A percentile compares a stretch with the other conserved stretches of the same genome.
phyloP scores from a whole-genome alignment of 2,113 vertebrate species.

The Aspidoscelis tigris region DNA sequence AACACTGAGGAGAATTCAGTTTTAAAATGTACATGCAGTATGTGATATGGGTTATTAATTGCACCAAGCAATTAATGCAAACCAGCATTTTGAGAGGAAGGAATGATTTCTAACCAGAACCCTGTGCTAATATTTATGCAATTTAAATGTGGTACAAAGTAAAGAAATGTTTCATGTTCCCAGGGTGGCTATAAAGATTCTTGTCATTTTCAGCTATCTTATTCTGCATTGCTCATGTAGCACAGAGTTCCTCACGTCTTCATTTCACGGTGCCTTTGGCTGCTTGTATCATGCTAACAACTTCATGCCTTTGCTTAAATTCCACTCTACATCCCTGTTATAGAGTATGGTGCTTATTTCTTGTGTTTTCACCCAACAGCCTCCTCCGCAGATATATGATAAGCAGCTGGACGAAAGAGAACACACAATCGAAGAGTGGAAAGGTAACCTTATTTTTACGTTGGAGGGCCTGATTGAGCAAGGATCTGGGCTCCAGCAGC shows the following conservation, averaged over 20 bases:
- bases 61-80: too few relatives aligned
- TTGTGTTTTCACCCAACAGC: constrained; percentile 79
- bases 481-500: too few relatives aligned
- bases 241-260: background rate
- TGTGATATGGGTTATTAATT: background rate
- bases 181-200: background rate
- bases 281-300: background rate
- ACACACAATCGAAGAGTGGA: constrained; percentile 99
- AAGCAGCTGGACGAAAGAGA: constrained; percentile 99
- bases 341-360: background rate
- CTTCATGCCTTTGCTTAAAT: background rate
- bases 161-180: background rate
- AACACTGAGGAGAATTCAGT: background rate
- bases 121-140: background rate
- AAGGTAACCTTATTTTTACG: constrained; percentile 81
- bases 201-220: background rate
- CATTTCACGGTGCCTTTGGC: background rate
- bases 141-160: background rate
- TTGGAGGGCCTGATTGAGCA: background rate
- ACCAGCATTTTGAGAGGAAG: background rate
- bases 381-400: constrained; percentile 98
- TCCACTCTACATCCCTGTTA: background rate
- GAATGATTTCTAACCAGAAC: background rate
- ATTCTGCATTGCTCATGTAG: background rate
- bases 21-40: background rate